A percentile compares a stretch with the other conserved stretches of the same genome.
phyloP scores from a whole-genome alignment of 2,797 vertebrate species.

The Leptatherina wallacei region DNA sequence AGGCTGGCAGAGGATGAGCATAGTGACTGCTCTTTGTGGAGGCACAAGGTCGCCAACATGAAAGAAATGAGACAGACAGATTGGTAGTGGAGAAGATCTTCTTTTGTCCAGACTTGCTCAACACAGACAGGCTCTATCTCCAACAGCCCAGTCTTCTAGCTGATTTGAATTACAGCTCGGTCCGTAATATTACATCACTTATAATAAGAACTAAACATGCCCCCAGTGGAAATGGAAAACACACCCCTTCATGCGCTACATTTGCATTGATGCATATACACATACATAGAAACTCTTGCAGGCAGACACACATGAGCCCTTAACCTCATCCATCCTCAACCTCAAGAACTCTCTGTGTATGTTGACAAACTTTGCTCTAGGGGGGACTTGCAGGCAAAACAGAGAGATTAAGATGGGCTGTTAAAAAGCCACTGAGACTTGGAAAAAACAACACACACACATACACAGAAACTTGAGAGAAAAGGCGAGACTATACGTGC shows the following conservation, averaged over 20 bases:
- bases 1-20: conserved; percentile 53
- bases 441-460: conserved; percentile 62
- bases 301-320: conserved; percentile 44
- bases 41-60: conserved; percentile 54
- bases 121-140: conserved; percentile 34
- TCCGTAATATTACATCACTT: conserved; percentile 74
- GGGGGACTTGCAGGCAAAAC: conserved; percentile 62
- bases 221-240: conserved; percentile 51
- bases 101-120: conserved; percentile 49
- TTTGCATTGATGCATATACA: conserved; percentile 37
- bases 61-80: conserved; percentile 49
- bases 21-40: conserved; percentile 29
- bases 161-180: conserved; percentile 76
- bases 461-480: conserved; percentile 64
- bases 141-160: conserved; percentile 45
- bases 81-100: conserved; percentile 41
- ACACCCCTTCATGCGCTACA: conserved; percentile 31
- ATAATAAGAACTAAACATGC: conserved; percentile 64
- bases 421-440: conserved; percentile 64
- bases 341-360: conserved; percentile 57
- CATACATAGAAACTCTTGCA: conserved; percentile 37
- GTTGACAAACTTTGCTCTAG: conserved; percentile 70
- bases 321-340: conserved; percentile 59
- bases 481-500: conserved; percentile 75
- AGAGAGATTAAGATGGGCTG: conserved; percentile 71